Base-by-base conservation (phyloP, 2,797 vertebrate species). In the Bradypodion pumilum region DNA sequence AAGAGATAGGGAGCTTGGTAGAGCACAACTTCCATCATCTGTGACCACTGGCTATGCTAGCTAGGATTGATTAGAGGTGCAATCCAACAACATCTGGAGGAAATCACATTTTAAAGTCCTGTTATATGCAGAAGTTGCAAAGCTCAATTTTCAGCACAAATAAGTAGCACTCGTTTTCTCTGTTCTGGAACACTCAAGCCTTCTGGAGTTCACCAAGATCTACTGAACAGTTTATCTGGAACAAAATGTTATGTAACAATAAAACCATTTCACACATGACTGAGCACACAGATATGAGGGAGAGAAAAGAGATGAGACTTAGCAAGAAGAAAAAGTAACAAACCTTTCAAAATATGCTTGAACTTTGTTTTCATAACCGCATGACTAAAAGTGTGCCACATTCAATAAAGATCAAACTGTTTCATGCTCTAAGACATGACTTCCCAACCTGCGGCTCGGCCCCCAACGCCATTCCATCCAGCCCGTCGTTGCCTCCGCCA, bases 201-300 rank as follows among this genome's bases (percentile, higher is more conserved):
- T 60, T 27, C 62, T 25, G 16, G 7, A 49, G 25, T 1, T 12
- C 0, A 65, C 0, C 80, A 63, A 46, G 12, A 63, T 12, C 44
- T 70, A 70, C 69, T 84, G 40, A n/a, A 29, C 25, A 37, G 69
- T 70, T 70, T 44, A 62, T 72, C 42, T 81, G 78, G 79, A 86
- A 59, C 13, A 74, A 70, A 27, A 82, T n/a, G 21, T 78, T 72
- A 82, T 19, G 7, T 10, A 84, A 65, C 73, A 5, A 19, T 15
- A 63, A 62, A n/a, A 19, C 40, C n/a, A 4, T 35, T 56, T 68
- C 37, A 25, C 19, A 40, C 44, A 42, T 68, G 59, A 59, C 52
- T 72, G 65, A 16, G 9, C 5, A 0, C 16, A 8, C 32, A 0
- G 74, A 88, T 87, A 85, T 0, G 0, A 3, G 66, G 7, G 27